These are phyloP conservation scores for Cyphomyrus plagiostoma DNA, from an alignment of 2,113 vertebrate species.

Conservation along the genomic window DNA sequence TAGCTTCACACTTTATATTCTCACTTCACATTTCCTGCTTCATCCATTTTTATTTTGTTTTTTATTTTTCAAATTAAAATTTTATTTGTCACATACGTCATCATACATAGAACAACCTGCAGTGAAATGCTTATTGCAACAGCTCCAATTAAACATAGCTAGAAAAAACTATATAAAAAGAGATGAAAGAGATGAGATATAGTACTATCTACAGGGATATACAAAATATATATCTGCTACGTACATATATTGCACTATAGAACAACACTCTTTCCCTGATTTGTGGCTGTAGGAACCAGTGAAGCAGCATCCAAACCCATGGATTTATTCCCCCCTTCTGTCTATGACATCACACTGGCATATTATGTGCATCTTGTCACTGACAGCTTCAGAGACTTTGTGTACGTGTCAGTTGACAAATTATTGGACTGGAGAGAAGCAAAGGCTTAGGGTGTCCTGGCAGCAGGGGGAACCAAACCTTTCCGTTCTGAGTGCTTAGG, in stretches of 20 bases:
- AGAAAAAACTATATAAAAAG: too few species aligned
- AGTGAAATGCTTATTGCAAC: too few species aligned
- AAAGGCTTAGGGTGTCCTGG: not conserved
- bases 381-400: not conserved
- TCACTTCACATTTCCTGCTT: not conserved
- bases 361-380: not conserved
- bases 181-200: too few species aligned
- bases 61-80: not conserved
- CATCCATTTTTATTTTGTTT: not conserved
- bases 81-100: too few species aligned
- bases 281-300: not conserved
- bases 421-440: not conserved
- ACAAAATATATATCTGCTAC: too few species aligned
- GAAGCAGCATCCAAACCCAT: not conserved
- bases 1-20: not conserved
- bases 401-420: not conserved
- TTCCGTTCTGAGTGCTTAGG: not conserved
- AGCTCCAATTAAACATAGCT: too few species aligned
- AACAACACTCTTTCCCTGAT: not conserved
- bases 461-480: not conserved
- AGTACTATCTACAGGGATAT: too few species aligned
- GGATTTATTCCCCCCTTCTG: not conserved
- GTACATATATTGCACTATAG: too few species aligned
- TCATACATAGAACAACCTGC: too few species aligned
- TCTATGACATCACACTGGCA: not conserved